Conservation (phyloP, 2,888 invertebrate genomes). For the Ommatoiulus sabulosus region DNA sequence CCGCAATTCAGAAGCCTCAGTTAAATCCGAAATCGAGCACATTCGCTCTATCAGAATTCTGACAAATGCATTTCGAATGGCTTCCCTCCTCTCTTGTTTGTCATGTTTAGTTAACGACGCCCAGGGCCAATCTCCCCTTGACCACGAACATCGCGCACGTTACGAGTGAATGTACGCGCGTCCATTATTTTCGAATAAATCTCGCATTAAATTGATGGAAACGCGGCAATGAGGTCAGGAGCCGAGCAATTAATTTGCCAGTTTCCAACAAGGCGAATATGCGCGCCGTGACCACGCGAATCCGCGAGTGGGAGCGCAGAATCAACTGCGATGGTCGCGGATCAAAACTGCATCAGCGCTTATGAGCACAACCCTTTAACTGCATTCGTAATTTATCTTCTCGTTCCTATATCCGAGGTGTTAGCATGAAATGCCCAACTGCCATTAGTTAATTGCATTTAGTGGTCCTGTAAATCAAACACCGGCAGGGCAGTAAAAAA, state of each 20-base stretch:
- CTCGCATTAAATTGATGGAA: not conserved
- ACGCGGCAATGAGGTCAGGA: not conserved
- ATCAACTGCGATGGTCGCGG: not conserved
- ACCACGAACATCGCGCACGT: not conserved
- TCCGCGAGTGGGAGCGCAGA: not conserved
- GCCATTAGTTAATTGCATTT: not conserved
- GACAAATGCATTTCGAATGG: not conserved
- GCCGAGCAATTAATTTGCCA: not conserved
- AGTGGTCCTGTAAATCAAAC: not conserved
- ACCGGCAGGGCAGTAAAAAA: not conserved
- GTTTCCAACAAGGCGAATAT: not conserved
- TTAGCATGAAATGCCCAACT: not conserved
- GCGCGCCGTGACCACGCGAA: not conserved
- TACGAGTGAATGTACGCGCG: not conserved
- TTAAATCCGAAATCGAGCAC: too few relatives aligned
- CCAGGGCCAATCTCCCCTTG: not conserved
- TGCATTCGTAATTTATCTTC: not conserved
- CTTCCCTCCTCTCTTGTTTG: not conserved
- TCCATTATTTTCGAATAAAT: conserved; percentile 6
- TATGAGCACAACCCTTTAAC: not conserved
- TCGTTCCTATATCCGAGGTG: not conserved
- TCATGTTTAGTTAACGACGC: not conserved
- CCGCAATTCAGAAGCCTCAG: too few relatives aligned
- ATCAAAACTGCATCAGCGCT: not conserved
- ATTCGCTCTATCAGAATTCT: not conserved